Percentiles rank a stretch among this genome's conserved stretches.
Evolutionary conservation across 2,113 vertebrate genomes (phyloP).

Genomic region (Pseudorasbora parva): DNA sequence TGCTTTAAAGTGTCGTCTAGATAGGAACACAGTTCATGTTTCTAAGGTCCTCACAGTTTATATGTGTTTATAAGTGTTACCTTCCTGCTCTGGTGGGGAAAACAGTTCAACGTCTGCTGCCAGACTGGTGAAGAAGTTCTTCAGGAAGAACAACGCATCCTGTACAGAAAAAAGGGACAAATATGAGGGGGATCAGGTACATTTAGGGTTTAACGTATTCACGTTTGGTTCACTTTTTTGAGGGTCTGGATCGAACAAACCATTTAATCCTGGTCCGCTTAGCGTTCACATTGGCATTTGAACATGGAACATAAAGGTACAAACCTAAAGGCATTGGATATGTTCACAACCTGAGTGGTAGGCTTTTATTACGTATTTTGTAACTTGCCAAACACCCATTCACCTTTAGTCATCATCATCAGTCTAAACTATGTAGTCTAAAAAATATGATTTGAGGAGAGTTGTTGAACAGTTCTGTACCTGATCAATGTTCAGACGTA

Average conservation of each 20-base stretch:
- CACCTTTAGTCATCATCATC: no score
- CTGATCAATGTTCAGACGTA: slow-evolving; percentile 98
- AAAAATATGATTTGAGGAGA: not conserved
- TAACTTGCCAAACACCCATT: no score
- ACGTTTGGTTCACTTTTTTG: no score
- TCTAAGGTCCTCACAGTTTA: not conserved
- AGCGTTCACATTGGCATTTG: no score
- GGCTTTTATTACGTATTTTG: no score
- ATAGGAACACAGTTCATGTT: no score
- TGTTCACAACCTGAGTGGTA: no score
- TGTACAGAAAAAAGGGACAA: slow-evolving; percentile 57
- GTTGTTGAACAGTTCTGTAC: slow-evolving; percentile 63
- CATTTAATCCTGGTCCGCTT: no score
- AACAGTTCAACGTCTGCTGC: slow-evolving; percentile 92
- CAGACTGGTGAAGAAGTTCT: slow-evolving; percentile 95
- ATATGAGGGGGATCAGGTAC: not conserved
- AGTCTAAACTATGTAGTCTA: not conserved
- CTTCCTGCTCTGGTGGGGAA: slow-evolving; percentile 90
- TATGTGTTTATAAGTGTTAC: slow-evolving; percentile 74
- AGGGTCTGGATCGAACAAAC: no score
- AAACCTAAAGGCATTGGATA: no score
- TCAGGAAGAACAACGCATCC: slow-evolving; percentile 98
- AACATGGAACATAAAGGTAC: no score
- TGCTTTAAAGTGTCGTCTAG: not conserved
- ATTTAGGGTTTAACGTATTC: not conserved